Conservation (phyloP, 2,888 invertebrate species). For the Bugula neritina region DNA sequence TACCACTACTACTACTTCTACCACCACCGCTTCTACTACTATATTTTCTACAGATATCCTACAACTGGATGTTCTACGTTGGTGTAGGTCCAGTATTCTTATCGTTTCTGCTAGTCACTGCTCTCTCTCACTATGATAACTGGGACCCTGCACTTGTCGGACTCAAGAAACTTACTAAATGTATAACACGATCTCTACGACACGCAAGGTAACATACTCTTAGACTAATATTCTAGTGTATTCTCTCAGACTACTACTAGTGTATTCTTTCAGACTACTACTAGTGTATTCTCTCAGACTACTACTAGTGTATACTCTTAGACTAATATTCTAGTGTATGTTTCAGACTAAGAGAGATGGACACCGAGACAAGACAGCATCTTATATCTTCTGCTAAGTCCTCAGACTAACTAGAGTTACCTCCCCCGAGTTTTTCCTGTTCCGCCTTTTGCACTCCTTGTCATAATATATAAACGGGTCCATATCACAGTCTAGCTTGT, state of each 20-base stretch:
- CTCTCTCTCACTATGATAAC: conserved; percentile 69
- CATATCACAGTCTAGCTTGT: no score
- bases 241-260: no score
- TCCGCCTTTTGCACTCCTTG: no score
- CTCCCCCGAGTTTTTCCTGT: no score
- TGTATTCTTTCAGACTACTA: no score
- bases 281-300: no score
- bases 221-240: no score
- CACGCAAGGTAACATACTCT: conserved; percentile 38
- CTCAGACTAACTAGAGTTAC: background rate
- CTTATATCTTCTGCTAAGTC: background rate
- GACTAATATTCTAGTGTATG: no score
- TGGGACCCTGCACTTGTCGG: conserved; percentile 67
- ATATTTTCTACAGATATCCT: conserved; percentile 47
- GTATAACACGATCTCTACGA: conserved; percentile 39
- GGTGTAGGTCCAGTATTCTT: conserved; percentile 73
- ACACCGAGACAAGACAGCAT: background rate
- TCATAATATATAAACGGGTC: no score
- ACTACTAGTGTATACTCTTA: no score
- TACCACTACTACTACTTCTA: background rate
- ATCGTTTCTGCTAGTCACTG: conserved; percentile 66
- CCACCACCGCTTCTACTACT: background rate
- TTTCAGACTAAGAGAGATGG: background rate
- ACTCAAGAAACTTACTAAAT: conserved; percentile 44
- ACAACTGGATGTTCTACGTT: conserved; percentile 64